phyloP scores from a whole-genome alignment of 2,888 invertebrate species.

The Baccha elongata region DNA sequence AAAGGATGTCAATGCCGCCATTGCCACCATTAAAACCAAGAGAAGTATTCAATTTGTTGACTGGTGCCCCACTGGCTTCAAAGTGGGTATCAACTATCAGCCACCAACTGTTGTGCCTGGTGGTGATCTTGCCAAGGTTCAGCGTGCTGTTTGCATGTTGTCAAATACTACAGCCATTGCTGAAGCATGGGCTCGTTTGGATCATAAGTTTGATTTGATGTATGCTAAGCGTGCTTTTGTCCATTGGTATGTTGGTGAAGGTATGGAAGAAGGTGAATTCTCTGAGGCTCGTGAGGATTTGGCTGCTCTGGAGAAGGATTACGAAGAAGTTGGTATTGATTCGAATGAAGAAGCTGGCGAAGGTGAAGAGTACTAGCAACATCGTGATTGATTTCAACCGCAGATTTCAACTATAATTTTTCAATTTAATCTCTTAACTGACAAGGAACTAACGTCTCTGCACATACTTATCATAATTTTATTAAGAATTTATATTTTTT shows the following conservation, averaged over 20 bases:
- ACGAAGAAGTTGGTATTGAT: constrained; percentile 90
- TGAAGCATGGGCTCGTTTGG: constrained; percentile 96
- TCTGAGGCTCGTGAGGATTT: constrained; percentile 94
- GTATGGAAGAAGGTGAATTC: constrained; percentile 95
- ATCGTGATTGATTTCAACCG: constrained; percentile 19
- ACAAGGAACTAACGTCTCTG: constrained; percentile 50
- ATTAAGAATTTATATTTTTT: constrained; percentile 40
- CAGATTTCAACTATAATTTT: constrained; percentile 36
- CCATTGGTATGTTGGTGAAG: constrained; percentile 96
- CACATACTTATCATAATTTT: constrained; percentile 59
- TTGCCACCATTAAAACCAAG: constrained; percentile 97
- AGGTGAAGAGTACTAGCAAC: constrained; percentile 86
- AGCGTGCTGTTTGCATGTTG: constrained; percentile 97
- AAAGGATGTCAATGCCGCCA: constrained; percentile 96
- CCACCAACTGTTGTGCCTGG: constrained; percentile 95
- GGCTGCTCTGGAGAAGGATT: constrained; percentile 90
- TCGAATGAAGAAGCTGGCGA: constrained; percentile 88
- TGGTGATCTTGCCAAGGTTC: constrained; percentile 95
- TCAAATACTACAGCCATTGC: constrained; percentile 98
- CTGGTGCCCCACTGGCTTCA: constrained; percentile 93
- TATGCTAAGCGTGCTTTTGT: constrained; percentile 98
- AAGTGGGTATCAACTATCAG: constrained; percentile 94
- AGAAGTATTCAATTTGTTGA: constrained; percentile 94
- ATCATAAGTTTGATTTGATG: constrained; percentile 98
- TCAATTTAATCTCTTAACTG: constrained; percentile 29